These are phyloP conservation scores for Cydia amplana DNA, from an alignment of 1,140 invertebrate genomes.

Conservation along the genomic window DNA sequence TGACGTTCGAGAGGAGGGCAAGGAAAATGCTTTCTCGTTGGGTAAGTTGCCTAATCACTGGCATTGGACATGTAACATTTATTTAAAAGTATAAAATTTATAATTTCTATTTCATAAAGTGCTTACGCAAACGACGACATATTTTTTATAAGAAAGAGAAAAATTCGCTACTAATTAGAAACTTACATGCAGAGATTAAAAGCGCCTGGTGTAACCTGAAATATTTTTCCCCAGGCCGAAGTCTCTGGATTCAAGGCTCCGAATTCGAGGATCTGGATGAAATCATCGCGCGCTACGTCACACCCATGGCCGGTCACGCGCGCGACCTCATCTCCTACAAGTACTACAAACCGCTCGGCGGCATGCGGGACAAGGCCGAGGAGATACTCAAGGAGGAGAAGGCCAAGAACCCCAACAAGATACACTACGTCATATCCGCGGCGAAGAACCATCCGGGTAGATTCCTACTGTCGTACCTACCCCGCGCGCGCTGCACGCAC, in stretches of 20 bases:
- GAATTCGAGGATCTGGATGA: slow-evolving; percentile 99
- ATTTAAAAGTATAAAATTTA: no score
- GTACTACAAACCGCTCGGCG: slow-evolving; percentile 89
- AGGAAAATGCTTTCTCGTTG: slow-evolving; percentile 97
- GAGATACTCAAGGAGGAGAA: slow-evolving; percentile 93
- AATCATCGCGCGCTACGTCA: slow-evolving; percentile 97
- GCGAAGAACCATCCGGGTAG: slow-evolving; percentile 95
- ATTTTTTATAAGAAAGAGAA: no score
- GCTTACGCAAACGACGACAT: no score
- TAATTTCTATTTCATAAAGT: no score
- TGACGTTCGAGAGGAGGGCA: slow-evolving; percentile 96
- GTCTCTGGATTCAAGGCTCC: slow-evolving; percentile 92
- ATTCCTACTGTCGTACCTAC: slow-evolving; percentile 96
- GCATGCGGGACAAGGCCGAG: slow-evolving; percentile 92
- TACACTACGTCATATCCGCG: slow-evolving; percentile 94
- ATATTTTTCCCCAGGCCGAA: slow-evolving; percentile 67
- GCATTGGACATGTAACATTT: neutral
- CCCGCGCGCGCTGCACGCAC: slow-evolving; percentile 89
- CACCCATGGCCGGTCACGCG: slow-evolving; percentile 96
- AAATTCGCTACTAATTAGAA: no score
- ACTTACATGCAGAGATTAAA: no score
- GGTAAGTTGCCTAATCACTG: slow-evolving; percentile 81
- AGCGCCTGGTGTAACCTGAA: neutral
- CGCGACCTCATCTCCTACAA: slow-evolving; percentile 95
- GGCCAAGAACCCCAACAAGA: slow-evolving; percentile 90